Evolutionary conservation across 2,797 vertebrate species (phyloP), one percentile per base, ranked within the genome.

Genomic region (Acestrorhynchus altus): DNA sequence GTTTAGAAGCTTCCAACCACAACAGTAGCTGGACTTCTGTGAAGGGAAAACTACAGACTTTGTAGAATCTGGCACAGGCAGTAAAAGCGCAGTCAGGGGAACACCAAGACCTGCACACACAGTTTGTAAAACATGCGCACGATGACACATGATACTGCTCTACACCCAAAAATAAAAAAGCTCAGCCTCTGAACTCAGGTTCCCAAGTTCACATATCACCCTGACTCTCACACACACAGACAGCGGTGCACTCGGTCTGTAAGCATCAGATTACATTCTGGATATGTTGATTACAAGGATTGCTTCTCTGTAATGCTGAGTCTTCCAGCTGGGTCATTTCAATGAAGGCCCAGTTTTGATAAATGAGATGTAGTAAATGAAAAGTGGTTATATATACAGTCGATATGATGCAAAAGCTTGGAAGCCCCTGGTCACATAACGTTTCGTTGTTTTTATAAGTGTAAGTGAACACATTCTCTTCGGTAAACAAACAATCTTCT

Each of bases 131-230:
- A 65, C 63, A 66, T 46, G 12, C 12, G 26, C 18, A 24, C 1
- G 7, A 20, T 39, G 31, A 11, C 11, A 63, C n/a, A 20, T 20
- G 39, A 16, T 63, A 31, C 28, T 15, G 47, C 1, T 22, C 13
- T 24, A 35, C 15, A 35, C 26, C 66, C 47, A 18, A 51, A 68
- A 68, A 68, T 52, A 68, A 68, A 68, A 68, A 68, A 31, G 5
- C 57, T 2, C 7, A 31, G 12, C 40, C 24, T 10, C 47, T n/a
- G 9, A 26, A 13, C 46, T 68, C 65, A 68, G 26, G 26, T 68
- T 67, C 42, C 46, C 8, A 26, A 18, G 4, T 24, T 68, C 66
- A 35, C 15, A 13, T 0, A 22, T 66, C 22, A 16, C 64, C 9
- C 44, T 15, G 42, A 66, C 64, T 39, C 18, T 18, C 64, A 47